Conservation (phyloP, 2,888 invertebrate genomes). For the Andricus curvator region DNA sequence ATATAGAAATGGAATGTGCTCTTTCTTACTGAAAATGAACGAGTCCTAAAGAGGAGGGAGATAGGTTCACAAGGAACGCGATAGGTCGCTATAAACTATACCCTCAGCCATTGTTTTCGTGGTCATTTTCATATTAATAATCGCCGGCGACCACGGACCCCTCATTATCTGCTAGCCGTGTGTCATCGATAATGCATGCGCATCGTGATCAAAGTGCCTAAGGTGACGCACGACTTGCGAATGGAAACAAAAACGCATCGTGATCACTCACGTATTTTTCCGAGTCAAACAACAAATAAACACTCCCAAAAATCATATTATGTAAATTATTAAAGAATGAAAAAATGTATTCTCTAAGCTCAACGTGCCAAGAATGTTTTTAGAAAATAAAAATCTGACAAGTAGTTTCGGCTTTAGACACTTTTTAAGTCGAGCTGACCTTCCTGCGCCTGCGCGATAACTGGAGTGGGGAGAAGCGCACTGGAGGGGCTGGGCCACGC, state of each 20-base stretch:
- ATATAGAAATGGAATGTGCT: too few relatives aligned
- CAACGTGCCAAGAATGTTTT: background rate
- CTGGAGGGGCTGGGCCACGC: background rate
- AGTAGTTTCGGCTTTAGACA: background rate
- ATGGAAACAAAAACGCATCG: background rate
- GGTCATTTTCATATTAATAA: constrained; percentile 61
- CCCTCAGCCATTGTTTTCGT: constrained; percentile 56
- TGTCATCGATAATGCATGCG: constrained; percentile 61
- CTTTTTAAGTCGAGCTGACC: background rate
- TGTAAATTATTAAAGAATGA: too few relatives aligned
- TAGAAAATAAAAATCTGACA: background rate
- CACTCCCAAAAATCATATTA: too few relatives aligned
- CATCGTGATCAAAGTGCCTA: constrained; percentile 44
- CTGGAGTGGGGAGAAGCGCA: background rate
- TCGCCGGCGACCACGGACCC: constrained; percentile 54
- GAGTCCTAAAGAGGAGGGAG: background rate
- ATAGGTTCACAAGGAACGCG: constrained; percentile 16
- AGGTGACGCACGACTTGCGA: constrained; percentile 46
- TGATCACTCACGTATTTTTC: background rate
- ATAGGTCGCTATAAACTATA: constrained; percentile 53
- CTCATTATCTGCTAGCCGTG: constrained; percentile 58
- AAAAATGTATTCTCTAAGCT: too few relatives aligned
- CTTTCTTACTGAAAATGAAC: too few relatives aligned
- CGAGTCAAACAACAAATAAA: background rate
- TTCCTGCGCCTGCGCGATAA: background rate